A percentile compares a stretch with the other conserved stretches of the same genome.
Conservation (phyloP, 1,140 invertebrate genomes). For the Battus philenor region DNA sequence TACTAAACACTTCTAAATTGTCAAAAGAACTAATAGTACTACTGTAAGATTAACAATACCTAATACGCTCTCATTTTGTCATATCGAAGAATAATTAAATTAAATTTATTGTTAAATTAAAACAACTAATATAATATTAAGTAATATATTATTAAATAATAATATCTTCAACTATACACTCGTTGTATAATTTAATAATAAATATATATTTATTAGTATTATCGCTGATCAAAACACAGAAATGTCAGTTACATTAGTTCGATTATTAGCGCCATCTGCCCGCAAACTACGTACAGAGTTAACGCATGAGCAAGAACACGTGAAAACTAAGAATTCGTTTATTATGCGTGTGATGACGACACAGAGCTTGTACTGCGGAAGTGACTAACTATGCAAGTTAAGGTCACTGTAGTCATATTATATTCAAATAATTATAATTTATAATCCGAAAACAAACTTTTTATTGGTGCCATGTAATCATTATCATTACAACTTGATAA, state of each 20-base stretch:
- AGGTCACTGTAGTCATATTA: constrained; percentile 40
- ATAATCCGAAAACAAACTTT: neutral
- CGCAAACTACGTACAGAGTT: constrained; percentile 9
- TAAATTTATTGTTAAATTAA: no score
- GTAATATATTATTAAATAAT: no score
- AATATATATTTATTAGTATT: neutral
- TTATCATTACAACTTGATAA: no score
- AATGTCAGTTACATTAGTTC: no score
- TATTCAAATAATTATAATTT: neutral
- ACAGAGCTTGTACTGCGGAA: constrained; percentile 44
- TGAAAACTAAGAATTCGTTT: constrained; percentile 22
- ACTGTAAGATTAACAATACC: no score
- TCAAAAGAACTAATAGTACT: no score
- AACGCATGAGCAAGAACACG: constrained; percentile 8
- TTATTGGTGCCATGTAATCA: neutral
- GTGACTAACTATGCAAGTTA: constrained; percentile 47
- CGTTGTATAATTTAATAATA: no score
- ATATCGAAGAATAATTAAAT: no score
- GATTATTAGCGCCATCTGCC: constrained; percentile 34
- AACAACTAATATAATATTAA: no score
- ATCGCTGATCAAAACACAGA: constrained; percentile 21
- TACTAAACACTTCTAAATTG: no score
- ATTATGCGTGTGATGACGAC: constrained; percentile 45
- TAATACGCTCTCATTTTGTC: no score
- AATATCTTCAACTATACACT: no score